Evolutionary conservation across 2,797 vertebrate genomes (phyloP).

Genomic region (Euthynnus affinis): DNA sequence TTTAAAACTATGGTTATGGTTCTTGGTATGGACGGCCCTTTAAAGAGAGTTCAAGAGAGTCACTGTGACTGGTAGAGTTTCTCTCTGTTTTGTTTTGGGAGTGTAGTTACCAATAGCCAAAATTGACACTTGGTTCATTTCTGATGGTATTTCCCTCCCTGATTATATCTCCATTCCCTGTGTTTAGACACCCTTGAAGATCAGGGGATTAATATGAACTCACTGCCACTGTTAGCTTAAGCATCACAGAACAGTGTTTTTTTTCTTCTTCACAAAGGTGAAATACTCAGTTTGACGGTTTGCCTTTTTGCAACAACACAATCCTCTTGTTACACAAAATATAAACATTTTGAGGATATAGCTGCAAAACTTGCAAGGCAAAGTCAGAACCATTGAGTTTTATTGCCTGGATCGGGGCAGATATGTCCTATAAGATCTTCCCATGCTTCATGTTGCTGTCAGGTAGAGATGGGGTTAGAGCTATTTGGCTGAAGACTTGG

Average conservation of each 20-base stretch:
- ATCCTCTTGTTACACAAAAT: not conserved
- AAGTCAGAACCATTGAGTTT: not conserved
- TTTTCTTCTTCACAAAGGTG: not conserved
- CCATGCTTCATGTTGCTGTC: not conserved
- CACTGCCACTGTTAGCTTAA: not conserved
- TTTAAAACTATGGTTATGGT: too few relatives aligned
- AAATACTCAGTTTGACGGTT: constrained; percentile 8
- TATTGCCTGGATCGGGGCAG: not conserved
- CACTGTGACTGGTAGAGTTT: not conserved
- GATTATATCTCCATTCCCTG: not conserved
- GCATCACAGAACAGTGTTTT: not conserved
- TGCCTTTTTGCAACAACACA: not conserved
- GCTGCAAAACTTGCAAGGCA: not conserved
- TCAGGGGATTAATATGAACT: not conserved
- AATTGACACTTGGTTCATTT: not conserved
- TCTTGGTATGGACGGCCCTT: too few relatives aligned
- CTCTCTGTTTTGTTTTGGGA: not conserved
- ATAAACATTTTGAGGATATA: not conserved
- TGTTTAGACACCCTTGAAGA: not conserved
- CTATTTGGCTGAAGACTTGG: constrained; percentile 37
- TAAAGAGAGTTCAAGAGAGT: not conserved
- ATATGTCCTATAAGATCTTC: not conserved
- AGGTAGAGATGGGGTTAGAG: not conserved
- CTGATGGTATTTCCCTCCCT: not conserved
- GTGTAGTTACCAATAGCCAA: not conserved